Base-by-base conservation (phyloP, 2,113 vertebrate genomes). In the Bucco capensis region DNA sequence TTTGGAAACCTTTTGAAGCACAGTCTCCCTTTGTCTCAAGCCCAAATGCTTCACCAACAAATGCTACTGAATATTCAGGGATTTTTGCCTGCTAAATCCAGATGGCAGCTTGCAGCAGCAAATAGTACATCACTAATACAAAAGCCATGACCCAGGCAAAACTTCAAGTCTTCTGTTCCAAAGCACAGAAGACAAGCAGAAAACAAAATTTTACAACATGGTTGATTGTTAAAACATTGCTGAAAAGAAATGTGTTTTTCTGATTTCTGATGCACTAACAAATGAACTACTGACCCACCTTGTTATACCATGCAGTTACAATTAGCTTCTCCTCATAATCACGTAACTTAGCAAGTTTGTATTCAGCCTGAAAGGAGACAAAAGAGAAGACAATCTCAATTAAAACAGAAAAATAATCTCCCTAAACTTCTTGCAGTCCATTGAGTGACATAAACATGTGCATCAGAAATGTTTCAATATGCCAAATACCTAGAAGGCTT, bases 271-370 rank as follows among this genome's bases (percentile, higher is more conserved):
- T 19, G 51, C 9, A 47, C 5, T 21, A 44, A 1, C 14, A 69
- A 66, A 16, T 24, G 13, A 35, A 31, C 42, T 67, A 86, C 61
- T 28, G 42, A 85, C 97, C 89, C 92, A 99, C 99, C 98, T 99
- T 99, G 96, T 99, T 99, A 93, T 99, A 99, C 99, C 99, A 99
- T 0, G 99, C 99, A 33, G 99, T 98, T 38, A 99, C 99, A 80
- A 99, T 98, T 74, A 99, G 97, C 87, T 99, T 99, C 95, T 99
- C 99, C 96, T 99, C 99, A 47, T 98, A 98, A 72, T 99, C 99
- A 90, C 97, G 98, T 60, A 99, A 97, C 92, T 98, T 98, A 62
- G 98, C 98, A 88, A 99, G 97, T 92, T 99, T 99, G 97, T 97
- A 99, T 72, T 98, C 98, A 83, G 98, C 97, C 99, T 99, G 77